phyloP scores from a whole-genome alignment of 2,797 vertebrate genomes.

The Halcyon leucocephala region DNA sequence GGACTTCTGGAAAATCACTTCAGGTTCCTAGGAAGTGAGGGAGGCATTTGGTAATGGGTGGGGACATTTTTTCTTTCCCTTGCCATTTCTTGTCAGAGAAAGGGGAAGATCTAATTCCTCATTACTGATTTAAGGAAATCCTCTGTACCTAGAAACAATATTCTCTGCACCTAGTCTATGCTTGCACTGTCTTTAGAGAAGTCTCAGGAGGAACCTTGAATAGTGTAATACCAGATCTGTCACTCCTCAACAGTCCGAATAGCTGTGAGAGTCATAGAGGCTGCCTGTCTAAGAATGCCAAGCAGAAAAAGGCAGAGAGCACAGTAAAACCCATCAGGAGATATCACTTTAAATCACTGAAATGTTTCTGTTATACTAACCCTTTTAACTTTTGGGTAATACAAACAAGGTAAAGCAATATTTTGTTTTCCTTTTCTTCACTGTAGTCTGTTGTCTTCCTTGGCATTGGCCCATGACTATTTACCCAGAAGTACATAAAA shows the following conservation, averaged over 20 bases:
- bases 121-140: constrained; percentile 28
- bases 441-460: not conserved
- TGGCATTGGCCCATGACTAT: not conserved
- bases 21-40: constrained; percentile 66
- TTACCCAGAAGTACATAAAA: constrained; percentile 18
- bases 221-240: not conserved
- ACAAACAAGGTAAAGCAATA: not conserved
- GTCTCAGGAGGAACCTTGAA: not conserved
- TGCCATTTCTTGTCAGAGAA: constrained; percentile 23
- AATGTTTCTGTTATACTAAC: not conserved
- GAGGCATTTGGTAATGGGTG: constrained; percentile 40
- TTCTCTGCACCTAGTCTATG: constrained; percentile 7
- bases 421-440: not conserved
- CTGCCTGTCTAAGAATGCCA: not conserved
- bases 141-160: constrained; percentile 9
- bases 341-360: not conserved
- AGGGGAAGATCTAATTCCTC: constrained; percentile 33
- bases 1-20: constrained; percentile 59
- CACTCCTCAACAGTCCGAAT: not conserved
- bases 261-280: not conserved
- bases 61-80: constrained; percentile 30
- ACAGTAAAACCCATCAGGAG: not conserved
- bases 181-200: not conserved
- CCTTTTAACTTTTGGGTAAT: not conserved
- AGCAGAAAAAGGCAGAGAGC: not conserved